Evolutionary conservation across 1,140 invertebrate genomes (phyloP), one percentile per base, ranked within the genome.

Genomic region (Temnothorax nylanderi): DNA sequence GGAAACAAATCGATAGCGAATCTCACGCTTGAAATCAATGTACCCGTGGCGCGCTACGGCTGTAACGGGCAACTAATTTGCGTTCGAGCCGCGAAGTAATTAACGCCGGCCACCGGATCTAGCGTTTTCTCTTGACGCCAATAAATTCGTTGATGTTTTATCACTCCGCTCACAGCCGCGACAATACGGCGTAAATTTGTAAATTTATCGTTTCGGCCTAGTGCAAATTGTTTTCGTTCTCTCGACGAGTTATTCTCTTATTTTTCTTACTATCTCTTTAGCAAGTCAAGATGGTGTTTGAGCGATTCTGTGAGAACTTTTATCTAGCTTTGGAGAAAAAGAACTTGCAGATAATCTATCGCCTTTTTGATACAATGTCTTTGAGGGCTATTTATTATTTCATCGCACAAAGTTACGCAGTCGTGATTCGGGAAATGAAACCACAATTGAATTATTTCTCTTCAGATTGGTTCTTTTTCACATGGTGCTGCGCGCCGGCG

Each of bases 51-150:
- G 69, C 78, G 69, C 78, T 56, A 69, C 49, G 44, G 49, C 47
- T 69, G 77, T 56, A 81, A 81, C 62, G 44, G 64, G 77, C 34
- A 81, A 81, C 77, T 81, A 81, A 81, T 81, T 81, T 81, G 64
- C 65, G 77, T 54, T 41, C 77, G 64, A 71, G 77, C 77, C 77
- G 77, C 77, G 77, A 49, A 81, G 77, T 77, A 84, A 87, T 84
- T 87, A 85, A 88, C 60, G 87, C 72, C 62, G 62, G 56, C 32
- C 58, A 60, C 74, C 21, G 74, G 80, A 26, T 32, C 47, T 54
- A 13, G 75, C 49, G 51, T 44, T 67, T 60, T 51, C 76, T 67
- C 60, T 34, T 54, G 47, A 71, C 64, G 64, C 77, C 77, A 34
- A 81, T 69, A 71, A 71, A 81, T 81, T 71, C 77, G 77, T 41